Conservation (phyloP, 2,797 vertebrate species). For the Lacerta bilineata region DNA sequence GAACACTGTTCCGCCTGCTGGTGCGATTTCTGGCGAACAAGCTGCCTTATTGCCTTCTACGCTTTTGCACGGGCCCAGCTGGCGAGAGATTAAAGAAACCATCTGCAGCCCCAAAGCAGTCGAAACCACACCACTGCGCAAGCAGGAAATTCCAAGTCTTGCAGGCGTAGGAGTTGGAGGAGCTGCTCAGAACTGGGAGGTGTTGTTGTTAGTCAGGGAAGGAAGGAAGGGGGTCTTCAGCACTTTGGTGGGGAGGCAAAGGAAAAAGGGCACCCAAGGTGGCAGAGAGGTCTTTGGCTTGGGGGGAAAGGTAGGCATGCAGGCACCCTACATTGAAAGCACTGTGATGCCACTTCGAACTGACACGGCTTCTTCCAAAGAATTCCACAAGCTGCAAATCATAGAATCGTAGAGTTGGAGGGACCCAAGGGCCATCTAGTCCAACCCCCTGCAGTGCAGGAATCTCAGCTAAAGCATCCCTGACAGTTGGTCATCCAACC, state of each 20-base stretch:
- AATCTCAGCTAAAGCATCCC: no score
- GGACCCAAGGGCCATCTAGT: no score
- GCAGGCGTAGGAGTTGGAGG: conserved; percentile 69
- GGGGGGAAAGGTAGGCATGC: no score
- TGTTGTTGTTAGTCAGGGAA: conserved; percentile 42
- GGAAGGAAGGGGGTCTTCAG: conserved; percentile 54
- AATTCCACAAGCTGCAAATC: no score
- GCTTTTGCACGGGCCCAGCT: conserved; percentile 71
- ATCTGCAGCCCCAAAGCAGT: conserved; percentile 72
- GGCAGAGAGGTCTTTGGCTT: background rate
- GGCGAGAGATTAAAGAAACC: conserved; percentile 74
- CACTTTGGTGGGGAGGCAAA: conserved; percentile 3
- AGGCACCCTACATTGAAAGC: no score
- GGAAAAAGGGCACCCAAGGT: background rate
- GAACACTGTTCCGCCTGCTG: conserved; percentile 62
- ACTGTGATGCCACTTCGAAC: no score
- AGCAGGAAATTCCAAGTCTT: conserved; percentile 77
- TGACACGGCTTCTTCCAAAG: no score
- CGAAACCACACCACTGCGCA: conserved; percentile 71
- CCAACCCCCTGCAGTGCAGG: no score
- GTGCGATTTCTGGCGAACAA: conserved; percentile 72
- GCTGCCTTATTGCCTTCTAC: conserved; percentile 69
- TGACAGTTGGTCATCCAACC: no score
- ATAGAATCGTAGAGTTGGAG: no score
- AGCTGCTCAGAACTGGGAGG: conserved; percentile 58